phyloP scores from a whole-genome alignment of 2,888 invertebrate species.

The Macropis europaea region DNA sequence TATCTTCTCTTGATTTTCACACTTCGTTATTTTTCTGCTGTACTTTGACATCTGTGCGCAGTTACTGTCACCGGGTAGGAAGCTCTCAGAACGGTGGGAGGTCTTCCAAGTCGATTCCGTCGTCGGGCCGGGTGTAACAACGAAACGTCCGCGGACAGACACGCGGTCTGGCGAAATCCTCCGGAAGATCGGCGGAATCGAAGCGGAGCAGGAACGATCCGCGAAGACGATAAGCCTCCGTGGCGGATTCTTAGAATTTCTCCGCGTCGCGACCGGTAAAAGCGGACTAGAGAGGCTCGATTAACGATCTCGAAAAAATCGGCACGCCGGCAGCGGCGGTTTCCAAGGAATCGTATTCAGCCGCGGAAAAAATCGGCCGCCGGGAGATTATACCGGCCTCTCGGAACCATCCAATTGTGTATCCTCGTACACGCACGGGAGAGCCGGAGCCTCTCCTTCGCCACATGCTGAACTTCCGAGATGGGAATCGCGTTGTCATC shows the following conservation, averaged over 20 bases:
- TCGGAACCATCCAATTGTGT: slow-evolving; percentile 33
- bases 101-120: too few relatives aligned
- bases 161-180: not conserved
- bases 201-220: slow-evolving; percentile 47
- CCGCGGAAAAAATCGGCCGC: slow-evolving; percentile 26
- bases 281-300: slow-evolving; percentile 37
- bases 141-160: too few relatives aligned
- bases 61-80: too few relatives aligned
- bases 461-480: slow-evolving; percentile 50
- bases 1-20: too few relatives aligned
- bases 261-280: slow-evolving; percentile 9
- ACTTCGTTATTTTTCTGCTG: too few relatives aligned
- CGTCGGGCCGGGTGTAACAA: too few relatives aligned
- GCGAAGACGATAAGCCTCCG: slow-evolving; percentile 41
- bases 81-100: too few relatives aligned
- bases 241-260: slow-evolving; percentile 48
- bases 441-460: not conserved
- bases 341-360: slow-evolving; percentile 51
- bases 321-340: slow-evolving; percentile 20
- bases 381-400: slow-evolving; percentile 43
- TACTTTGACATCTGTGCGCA: too few relatives aligned
- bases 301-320: slow-evolving; percentile 59
- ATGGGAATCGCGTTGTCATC: slow-evolving; percentile 65
- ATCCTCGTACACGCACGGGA: slow-evolving; percentile 12
- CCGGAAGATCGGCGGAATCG: slow-evolving; percentile 30